These are phyloP conservation scores for Oreochromis grahami DNA, from an alignment of 2,797 vertebrate genomes.

Conservation along the genomic window DNA sequence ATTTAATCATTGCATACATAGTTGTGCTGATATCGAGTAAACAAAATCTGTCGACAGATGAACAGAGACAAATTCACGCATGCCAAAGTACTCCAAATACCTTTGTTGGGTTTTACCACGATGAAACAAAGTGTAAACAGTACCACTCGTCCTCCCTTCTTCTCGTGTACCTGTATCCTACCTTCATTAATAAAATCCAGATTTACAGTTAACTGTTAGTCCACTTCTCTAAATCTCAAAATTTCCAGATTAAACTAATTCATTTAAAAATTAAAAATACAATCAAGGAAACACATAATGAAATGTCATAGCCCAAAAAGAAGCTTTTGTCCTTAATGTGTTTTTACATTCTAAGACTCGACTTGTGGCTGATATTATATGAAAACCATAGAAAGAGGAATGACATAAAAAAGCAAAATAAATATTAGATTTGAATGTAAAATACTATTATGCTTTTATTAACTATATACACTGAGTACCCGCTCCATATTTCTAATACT, in stretches of 20 bases:
- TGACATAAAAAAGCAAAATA: background rate
- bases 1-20: background rate
- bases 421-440: background rate
- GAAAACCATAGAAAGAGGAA: background rate
- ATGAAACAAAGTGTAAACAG: background rate
- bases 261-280: background rate
- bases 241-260: rapidly evolving
- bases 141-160: background rate
- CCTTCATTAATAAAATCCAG: background rate
- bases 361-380: background rate
- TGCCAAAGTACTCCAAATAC: background rate
- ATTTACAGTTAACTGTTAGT: background rate
- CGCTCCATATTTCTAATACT: background rate
- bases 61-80: background rate
- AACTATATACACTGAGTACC: background rate
- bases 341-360: background rate
- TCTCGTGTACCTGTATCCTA: background rate
- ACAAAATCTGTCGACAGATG: background rate
- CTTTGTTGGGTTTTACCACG: background rate
- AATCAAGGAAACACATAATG: background rate
- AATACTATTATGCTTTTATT: background rate
- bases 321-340: background rate
- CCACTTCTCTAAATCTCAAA: rapidly evolving
- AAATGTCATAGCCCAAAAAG: background rate
- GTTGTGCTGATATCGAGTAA: background rate